phyloP scores from a whole-genome alignment of 2,113 vertebrate species.

The Nerophis ophidion region DNA sequence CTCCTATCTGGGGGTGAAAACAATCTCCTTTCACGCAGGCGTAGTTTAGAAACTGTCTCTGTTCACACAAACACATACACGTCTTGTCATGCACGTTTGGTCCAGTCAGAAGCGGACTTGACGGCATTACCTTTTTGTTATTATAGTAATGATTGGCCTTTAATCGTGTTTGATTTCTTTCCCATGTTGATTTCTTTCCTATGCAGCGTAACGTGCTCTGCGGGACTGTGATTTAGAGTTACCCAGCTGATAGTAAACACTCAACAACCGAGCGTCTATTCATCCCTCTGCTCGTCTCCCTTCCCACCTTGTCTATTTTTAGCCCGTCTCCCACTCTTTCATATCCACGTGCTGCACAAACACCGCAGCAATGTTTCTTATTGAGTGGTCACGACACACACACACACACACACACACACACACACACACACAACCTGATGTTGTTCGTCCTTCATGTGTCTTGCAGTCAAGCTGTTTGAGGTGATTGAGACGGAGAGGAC shows the following conservation, averaged over 20 bases:
- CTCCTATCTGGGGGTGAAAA: too few species aligned
- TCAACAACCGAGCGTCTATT: background rate
- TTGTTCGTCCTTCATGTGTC: background rate
- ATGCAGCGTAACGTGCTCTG: slow-evolving; percentile 13
- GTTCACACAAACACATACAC: too few species aligned
- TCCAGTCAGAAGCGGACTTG: too few species aligned
- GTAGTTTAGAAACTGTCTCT: too few species aligned
- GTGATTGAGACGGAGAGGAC: slow-evolving; percentile 97
- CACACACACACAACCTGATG: background rate
- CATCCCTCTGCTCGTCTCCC: slow-evolving; percentile 22
- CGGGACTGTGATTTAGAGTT: slow-evolving; percentile 31
- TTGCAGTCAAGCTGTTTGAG: slow-evolving; percentile 91
- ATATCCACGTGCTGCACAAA: slow-evolving; percentile 4
- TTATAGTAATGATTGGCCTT: background rate
- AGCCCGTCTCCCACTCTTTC: slow-evolving; percentile 35
- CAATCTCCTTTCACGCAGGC: too few species aligned
- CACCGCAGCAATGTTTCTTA: slow-evolving; percentile 24
- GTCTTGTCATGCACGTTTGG: too few species aligned
- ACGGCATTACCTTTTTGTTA: too few species aligned
- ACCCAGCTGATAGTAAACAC: slow-evolving; percentile 23
- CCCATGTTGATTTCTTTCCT: slow-evolving; percentile 3
- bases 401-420: slow-evolving; percentile 7
- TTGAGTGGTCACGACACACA: slow-evolving; percentile 24
- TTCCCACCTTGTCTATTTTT: slow-evolving; percentile 56
- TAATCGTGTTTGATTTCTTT: slow-evolving; percentile 24